phyloP scores from a whole-genome alignment of 2,797 vertebrate species.

The Parauchenoglanis punctatus region DNA sequence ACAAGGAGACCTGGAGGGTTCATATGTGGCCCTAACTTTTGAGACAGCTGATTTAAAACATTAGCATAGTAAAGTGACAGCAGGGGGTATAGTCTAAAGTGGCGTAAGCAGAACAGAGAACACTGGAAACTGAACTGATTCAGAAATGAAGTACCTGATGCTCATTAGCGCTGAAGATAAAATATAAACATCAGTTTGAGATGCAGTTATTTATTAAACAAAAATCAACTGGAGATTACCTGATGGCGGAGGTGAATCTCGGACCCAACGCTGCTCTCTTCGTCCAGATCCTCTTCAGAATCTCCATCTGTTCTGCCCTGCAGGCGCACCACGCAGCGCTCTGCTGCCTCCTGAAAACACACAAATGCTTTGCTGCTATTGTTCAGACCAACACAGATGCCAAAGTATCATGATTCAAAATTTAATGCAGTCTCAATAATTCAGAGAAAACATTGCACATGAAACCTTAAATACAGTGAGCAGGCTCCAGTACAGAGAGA shows the following conservation, averaged over 20 bases:
- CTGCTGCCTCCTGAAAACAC: slow-evolving; percentile 74
- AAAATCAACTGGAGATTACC: slow-evolving; percentile 64
- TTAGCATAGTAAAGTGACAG: background rate
- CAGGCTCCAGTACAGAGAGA: background rate
- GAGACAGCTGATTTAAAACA: background rate
- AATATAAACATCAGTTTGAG: background rate
- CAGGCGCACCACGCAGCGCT: slow-evolving; percentile 69
- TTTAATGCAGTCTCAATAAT: background rate
- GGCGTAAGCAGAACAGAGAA: background rate
- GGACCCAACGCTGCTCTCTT: slow-evolving; percentile 66
- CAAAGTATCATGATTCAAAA: background rate
- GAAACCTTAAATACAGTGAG: background rate
- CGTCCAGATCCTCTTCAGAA: slow-evolving; percentile 72
- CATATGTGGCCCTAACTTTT: background rate
- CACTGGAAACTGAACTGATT: background rate
- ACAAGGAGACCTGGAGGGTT: background rate
- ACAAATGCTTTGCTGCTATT: background rate
- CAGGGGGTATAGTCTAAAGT: background rate
- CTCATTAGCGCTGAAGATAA: background rate
- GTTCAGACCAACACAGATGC: background rate
- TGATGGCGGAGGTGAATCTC: slow-evolving; percentile 67
- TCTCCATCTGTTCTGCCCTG: slow-evolving; percentile 63
- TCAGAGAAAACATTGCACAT: too few relatives aligned
- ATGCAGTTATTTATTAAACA: background rate
- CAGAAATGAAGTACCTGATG: background rate